Evolutionary conservation across 1,140 invertebrate genomes (phyloP).

Genomic region (Ylistrum balloti): DNA sequence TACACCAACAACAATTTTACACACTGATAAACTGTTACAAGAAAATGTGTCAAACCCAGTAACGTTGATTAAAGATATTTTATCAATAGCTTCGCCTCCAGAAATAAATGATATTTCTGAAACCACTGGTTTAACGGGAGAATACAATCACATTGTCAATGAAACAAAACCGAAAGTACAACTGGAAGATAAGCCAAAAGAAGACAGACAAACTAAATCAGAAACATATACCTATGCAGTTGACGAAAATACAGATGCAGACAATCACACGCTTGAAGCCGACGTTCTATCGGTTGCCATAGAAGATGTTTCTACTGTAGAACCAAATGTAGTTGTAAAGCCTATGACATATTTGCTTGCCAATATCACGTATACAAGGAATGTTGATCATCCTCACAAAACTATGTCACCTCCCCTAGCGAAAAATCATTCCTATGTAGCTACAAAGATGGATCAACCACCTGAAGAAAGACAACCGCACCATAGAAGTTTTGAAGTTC

Average conservation of each 20-base stretch:
- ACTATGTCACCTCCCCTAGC: not conserved
- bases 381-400: not conserved
- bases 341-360: not conserved
- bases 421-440: not conserved
- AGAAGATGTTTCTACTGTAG: not conserved
- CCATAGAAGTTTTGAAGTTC: not conserved
- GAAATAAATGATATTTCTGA: not conserved
- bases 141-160: not conserved
- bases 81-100: not conserved
- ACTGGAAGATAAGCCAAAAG: not conserved
- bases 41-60: not conserved
- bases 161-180: not conserved
- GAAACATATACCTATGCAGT: not conserved
- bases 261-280: not conserved
- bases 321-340: not conserved
- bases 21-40: too few species aligned
- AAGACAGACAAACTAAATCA: not conserved
- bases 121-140: not conserved
- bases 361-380: not conserved
- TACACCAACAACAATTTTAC: not conserved
- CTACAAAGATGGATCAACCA: not conserved
- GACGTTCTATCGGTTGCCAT: not conserved
- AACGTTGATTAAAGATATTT: not conserved
- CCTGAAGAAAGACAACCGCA: not conserved
- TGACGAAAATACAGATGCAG: not conserved